Evolutionary conservation across 1,140 invertebrate genomes (phyloP).

Genomic region (Lasaia peninsularis): DNA sequence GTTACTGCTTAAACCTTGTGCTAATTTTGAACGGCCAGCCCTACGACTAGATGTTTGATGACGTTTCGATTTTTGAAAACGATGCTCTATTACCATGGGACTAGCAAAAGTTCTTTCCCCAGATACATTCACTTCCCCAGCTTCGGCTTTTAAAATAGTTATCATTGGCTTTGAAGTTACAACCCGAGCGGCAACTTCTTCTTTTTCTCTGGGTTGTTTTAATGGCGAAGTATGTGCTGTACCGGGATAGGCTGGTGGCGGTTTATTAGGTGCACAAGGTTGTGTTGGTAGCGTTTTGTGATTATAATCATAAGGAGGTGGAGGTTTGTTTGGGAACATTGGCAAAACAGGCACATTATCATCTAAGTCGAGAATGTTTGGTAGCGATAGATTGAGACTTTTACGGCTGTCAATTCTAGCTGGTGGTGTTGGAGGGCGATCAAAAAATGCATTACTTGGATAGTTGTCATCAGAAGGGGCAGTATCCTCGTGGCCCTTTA

Average conservation of each 20-base stretch:
- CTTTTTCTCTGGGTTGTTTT: constrained; percentile 60
- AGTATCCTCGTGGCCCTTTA: constrained; percentile 74
- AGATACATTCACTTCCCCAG: constrained; percentile 69
- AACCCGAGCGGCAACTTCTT: constrained; percentile 82
- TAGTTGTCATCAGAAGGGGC: constrained; percentile 73
- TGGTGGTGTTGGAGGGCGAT: constrained; percentile 80
- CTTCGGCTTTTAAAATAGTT: constrained; percentile 82
- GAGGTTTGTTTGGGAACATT: constrained; percentile 55
- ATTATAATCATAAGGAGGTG: constrained; percentile 69
- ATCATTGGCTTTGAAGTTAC: constrained; percentile 83
- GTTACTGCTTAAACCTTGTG: constrained; percentile 53
- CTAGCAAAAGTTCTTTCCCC: constrained; percentile 69
- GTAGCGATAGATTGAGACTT: constrained; percentile 66
- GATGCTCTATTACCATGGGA: constrained; percentile 66
- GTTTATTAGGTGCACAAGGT: constrained; percentile 35
- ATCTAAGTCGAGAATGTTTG: constrained; percentile 64
- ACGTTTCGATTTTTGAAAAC: constrained; percentile 69
- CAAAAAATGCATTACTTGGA: constrained; percentile 70
- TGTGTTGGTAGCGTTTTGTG: constrained; percentile 54
- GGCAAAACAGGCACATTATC: constrained; percentile 28
- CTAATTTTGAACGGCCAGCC: constrained; percentile 62
- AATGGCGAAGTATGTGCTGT: constrained; percentile 27
- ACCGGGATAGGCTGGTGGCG: constrained; percentile 59
- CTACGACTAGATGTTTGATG: constrained; percentile 65
- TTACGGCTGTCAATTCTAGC: constrained; percentile 81